Evolutionary conservation across 2,797 vertebrate genomes (phyloP).

Genomic region (Pipistrellus pipistrellus): DNA sequence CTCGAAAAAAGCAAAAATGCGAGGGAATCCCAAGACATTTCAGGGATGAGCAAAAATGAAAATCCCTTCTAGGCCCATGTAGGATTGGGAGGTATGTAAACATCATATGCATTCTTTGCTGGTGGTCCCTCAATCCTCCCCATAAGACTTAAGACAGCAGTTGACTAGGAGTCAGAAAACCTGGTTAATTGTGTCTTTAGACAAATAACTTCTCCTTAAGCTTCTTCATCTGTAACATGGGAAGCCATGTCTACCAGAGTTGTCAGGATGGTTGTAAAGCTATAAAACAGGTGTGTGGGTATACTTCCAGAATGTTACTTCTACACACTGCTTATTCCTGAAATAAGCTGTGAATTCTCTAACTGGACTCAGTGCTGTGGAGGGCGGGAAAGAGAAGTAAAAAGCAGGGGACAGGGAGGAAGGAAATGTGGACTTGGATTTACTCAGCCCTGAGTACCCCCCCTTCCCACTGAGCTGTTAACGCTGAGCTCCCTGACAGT

Average conservation of each 20-base stretch:
- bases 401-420: not conserved
- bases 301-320: not conserved
- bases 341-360: not conserved
- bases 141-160: not conserved
- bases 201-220: not conserved
- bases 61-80: not conserved
- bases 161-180: not conserved
- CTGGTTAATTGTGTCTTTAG: not conserved
- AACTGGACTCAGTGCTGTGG: not conserved
- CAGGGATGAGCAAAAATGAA: not conserved
- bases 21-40: not conserved
- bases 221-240: not conserved
- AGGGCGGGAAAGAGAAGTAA: not conserved
- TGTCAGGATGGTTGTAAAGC: not conserved
- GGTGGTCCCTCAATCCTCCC: not conserved
- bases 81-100: not conserved
- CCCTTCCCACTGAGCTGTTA: not conserved
- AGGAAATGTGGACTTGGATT: not conserved
- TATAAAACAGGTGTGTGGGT: not conserved
- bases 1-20: not conserved
- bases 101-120: not conserved
- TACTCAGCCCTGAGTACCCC: not conserved
- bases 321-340: not conserved
- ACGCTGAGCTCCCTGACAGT: not conserved
- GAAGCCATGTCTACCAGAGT: not conserved